Evolutionary conservation across 2,888 invertebrate species (phyloP).

Genomic region (Mythimna albipuncta): DNA sequence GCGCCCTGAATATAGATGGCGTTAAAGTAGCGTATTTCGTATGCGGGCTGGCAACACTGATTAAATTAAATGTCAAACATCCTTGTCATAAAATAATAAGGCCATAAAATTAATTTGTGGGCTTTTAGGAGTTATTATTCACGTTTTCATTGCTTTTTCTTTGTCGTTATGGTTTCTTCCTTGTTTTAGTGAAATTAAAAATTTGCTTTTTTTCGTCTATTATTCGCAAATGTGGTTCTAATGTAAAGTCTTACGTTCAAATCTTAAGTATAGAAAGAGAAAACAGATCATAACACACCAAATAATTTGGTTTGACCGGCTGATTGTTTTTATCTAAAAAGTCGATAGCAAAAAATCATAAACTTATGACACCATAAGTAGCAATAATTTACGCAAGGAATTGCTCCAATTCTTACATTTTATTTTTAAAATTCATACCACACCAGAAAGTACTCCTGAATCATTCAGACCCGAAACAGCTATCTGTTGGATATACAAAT

Average conservation of each 20-base stretch:
- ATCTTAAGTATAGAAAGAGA: too few species aligned
- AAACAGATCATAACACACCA: too few species aligned
- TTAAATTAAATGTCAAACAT: conserved; percentile 63
- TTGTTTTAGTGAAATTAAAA: conserved; percentile 19
- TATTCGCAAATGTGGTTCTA: background rate
- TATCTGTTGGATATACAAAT: too few species aligned
- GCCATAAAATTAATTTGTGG: conserved; percentile 53
- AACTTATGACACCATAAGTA: background rate
- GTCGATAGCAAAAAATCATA: background rate
- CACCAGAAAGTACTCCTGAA: too few species aligned
- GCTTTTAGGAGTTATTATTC: conserved; percentile 42
- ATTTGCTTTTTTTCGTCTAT: background rate
- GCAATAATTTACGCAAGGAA: conserved; percentile 2
- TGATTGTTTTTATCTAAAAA: background rate
- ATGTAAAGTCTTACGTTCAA: too few species aligned
- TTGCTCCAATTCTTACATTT: conserved; percentile 21
- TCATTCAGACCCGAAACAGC: too few species aligned
- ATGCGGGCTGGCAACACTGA: conserved; percentile 64
- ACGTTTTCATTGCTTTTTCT: conserved; percentile 45
- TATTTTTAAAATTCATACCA: too few species aligned
- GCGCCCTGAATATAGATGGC: conserved; percentile 73
- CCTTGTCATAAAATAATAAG: conserved; percentile 59
- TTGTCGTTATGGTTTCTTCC: conserved; percentile 6
- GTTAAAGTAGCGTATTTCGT: conserved; percentile 63
- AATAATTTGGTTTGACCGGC: too few species aligned